Evolutionary conservation across 1,140 invertebrate genomes (phyloP), one percentile per base, ranked within the genome.

Genomic region (Drosophila sp.): DNA sequence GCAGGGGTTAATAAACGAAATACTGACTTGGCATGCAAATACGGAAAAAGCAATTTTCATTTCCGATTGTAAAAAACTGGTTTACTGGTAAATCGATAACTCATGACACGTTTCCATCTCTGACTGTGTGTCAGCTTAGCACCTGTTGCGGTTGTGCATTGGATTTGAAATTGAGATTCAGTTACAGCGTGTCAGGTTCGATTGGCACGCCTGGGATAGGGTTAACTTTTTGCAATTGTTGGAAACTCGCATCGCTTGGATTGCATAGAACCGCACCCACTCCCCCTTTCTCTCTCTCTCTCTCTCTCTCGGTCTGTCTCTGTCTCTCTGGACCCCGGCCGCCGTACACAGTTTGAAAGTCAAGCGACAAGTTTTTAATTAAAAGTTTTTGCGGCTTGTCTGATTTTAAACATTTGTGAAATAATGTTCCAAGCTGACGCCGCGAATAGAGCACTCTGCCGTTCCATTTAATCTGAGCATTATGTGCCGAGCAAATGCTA

Each of bases 301-400:
- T n/a, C n/a, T n/a, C n/a, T n/a, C n/a, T n/a, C n/a, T n/a, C n/a
- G n/a, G n/a, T n/a, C n/a, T n/a, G n/a, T n/a, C n/a, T n/a, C n/a
- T n/a, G n/a, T n/a, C 36, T n/a, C 9, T 9, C 34, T 36, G 8
- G 34, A 11, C n/a, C 36, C n/a, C n/a, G n/a, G n/a, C n/a, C 4
- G 21, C 14, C 16, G 14, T 4, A 14, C 32, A 46, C 65, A 67
- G 51, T 81, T 64, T 56, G 65, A 50, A 62, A 74, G 71, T 75
- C 70, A 43, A 46, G 48, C 72, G 64, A 63, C 81, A 87, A 87
- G 82, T 87, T 87, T 87, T 87, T 87, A 89, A 87, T 89, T 87
- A 89, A 87, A 87, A 87, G 54, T 79, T 87, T 80, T 57, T 76
- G 76, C 58, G 62, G 63, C 71, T 80, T 80, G 76, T 80, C 61